A percentile compares a stretch with the other conserved stretches of the same genome.
phyloP scores from a whole-genome alignment of 2,888 invertebrate genomes.

The Hypomecis atomaria region DNA sequence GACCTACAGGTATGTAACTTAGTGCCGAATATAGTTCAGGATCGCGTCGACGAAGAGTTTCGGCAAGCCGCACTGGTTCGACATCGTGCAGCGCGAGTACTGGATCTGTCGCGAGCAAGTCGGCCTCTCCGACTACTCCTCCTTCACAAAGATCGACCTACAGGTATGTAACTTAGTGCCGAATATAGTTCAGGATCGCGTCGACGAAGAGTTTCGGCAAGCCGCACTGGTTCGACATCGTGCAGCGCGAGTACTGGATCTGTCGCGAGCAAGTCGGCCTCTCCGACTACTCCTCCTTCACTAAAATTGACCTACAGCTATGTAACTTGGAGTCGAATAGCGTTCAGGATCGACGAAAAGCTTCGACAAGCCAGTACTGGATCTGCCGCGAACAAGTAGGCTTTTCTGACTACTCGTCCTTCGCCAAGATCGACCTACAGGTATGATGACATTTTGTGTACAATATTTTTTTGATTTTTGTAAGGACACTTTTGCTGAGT shows the following conservation, averaged over 20 bases:
- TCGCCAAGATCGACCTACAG: too few relatives aligned
- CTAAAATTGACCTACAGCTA: conserved; percentile 97
- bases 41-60: conserved; percentile 93
- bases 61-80: conserved; percentile 97
- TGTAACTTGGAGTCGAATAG: too few relatives aligned
- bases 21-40: too few relatives aligned
- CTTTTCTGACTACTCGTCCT: too few relatives aligned
- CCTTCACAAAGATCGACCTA: conserved; percentile 97
- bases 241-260: conserved; percentile 95
- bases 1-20: conserved; percentile 96
- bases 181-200: conserved; percentile 89
- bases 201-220: conserved; percentile 94
- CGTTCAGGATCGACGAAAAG: too few relatives aligned
- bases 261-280: conserved; percentile 96
- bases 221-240: conserved; percentile 96
- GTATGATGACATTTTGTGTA: too few relatives aligned
- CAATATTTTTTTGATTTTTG: too few relatives aligned
- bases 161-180: too few relatives aligned
- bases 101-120: conserved; percentile 96
- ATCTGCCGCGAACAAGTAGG: too few relatives aligned
- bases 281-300: conserved; percentile 98
- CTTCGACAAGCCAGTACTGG: too few relatives aligned
- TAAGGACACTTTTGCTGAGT: too few relatives aligned
- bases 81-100: conserved; percentile 94
- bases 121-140: conserved; percentile 97